A percentile compares a stretch with the other conserved stretches of the same genome.
These are phyloP conservation scores for Lordiphosa mommai DNA, from an alignment of 1,140 invertebrate species.

Conservation along the genomic window DNA sequence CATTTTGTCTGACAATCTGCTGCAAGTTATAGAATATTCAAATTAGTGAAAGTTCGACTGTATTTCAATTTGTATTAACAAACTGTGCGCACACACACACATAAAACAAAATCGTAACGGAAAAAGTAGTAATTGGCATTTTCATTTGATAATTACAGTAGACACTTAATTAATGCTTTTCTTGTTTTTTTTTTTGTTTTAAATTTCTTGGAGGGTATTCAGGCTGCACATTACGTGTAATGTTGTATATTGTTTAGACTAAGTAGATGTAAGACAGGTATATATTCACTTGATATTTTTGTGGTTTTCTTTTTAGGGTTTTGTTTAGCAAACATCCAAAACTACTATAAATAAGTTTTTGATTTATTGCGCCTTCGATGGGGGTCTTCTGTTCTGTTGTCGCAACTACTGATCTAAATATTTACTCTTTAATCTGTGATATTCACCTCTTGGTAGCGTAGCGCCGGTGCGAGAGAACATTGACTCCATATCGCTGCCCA, in stretches of 20 bases:
- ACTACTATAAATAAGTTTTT: conserved; percentile 53
- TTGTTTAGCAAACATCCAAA: conserved; percentile 64
- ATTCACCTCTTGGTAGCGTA: conserved; percentile 84
- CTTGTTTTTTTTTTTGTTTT: conserved; percentile 19
- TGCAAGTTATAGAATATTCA: too few relatives aligned
- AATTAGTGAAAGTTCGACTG: too few relatives aligned
- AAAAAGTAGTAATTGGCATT: conserved; percentile 60
- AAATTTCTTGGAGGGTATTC: conserved; percentile 17
- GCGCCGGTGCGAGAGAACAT: conserved; percentile 81
- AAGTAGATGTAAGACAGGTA: conserved; percentile 32
- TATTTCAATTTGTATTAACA: conserved; percentile 24
- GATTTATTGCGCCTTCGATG: conserved; percentile 17
- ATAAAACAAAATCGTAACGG: conserved; percentile 40
- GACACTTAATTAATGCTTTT: conserved; percentile 57
- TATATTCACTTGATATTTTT: conserved; percentile 28
- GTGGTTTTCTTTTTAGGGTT: conserved; percentile 14
- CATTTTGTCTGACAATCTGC: too few relatives aligned
- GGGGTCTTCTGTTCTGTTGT: conserved; percentile 13
- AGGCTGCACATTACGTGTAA: conserved; percentile 41
- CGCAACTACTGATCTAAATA: conserved; percentile 73
- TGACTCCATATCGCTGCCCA: conserved; percentile 81
- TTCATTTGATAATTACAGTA: conserved; percentile 57
- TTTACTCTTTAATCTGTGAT: conserved; percentile 79
- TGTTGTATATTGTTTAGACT: conserved; percentile 36
- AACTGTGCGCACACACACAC: conserved; percentile 48